Evolutionary conservation across 2,888 invertebrate species (phyloP).

Genomic region (Gortyna flavago): DNA sequence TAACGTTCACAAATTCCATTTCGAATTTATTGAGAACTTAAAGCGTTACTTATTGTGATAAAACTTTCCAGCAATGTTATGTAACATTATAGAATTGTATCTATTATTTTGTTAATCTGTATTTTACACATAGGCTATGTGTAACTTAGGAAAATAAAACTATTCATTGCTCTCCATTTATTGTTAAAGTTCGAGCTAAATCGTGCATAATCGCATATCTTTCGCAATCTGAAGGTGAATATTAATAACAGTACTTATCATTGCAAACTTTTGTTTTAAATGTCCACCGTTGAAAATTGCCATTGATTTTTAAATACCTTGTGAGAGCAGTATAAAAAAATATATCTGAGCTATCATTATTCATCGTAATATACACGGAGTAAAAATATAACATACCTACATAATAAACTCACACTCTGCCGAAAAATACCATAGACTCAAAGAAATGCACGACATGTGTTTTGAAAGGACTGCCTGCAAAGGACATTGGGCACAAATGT

Average conservation of each 20-base stretch:
- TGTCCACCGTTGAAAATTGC: slow-evolving; percentile 19
- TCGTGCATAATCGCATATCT: slow-evolving; percentile 14
- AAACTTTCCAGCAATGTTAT: slow-evolving; percentile 46
- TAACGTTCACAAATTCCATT: slow-evolving; percentile 36
- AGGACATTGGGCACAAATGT: not conserved
- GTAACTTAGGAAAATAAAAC: not conserved
- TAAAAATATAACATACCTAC: not conserved
- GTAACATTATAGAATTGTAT: slow-evolving; percentile 20
- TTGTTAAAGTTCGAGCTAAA: slow-evolving; percentile 11
- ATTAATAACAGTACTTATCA: slow-evolving; percentile 33
- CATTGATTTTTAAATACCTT: slow-evolving; percentile 8
- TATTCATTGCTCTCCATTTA: not conserved
- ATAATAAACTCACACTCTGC: no score
- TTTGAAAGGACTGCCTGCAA: not conserved
- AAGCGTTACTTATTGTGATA: slow-evolving; percentile 22
- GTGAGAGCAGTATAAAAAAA: not conserved
- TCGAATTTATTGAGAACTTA: slow-evolving; percentile 23
- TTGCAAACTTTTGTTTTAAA: slow-evolving; percentile 34
- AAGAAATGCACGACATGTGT: not conserved
- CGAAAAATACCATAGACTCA: no score
- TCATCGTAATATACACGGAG: not conserved
- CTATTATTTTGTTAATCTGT: not conserved
- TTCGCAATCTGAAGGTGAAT: slow-evolving; percentile 23
- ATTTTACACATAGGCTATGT: not conserved
- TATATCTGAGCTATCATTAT: not conserved